Base-by-base conservation (phyloP, 2,113 vertebrate species). In the Platichthys stellatus region DNA sequence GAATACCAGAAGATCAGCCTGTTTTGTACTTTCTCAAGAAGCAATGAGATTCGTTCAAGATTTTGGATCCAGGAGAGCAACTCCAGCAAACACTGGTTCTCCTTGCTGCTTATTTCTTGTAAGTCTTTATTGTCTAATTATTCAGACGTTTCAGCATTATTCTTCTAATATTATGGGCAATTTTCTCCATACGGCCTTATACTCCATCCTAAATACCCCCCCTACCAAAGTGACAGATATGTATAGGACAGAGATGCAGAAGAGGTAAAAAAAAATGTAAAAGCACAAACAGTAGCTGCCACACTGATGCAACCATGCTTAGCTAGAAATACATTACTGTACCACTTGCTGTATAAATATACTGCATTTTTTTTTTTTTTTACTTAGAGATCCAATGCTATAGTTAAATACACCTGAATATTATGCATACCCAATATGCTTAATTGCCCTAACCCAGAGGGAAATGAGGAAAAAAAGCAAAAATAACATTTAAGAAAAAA, bases 271-370 rank as follows among this genome's bases (percentile, higher is more conserved):
- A 74, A 77, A 61, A 53, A 75, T 71, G 18, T 85, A 80, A 90
- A 92, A 90, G 87, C 88, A 89, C 84, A 85, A 90, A 91, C 89
- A 88, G 86, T 92, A 94, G 91, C 92, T 94, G 90, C 88, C 85
- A 92, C 89, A 91, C 70, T 86, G 88, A 92, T 89, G 91, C 91
- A 91, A 94, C 92, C 92, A 94, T 94, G 93, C 92, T 90, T 92
- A 83, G 91, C 89, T 90, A 91, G 88, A 90, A 92, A 92, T 91
- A 92, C 90, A 90, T 90, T 84, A 93, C 88, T 93, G 90, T 91
- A 91, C 88, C 88, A 91, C 89, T 92, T 86, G 85, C 88, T 89
- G 83, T 91, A 89, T 92, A 93, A 92, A 93, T 93, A 93, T 90
- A 94, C 93, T 91, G 92, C 92, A 90, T 92, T 80, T 77, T 81